Evolutionary conservation across 2,797 vertebrate species (phyloP).

Genomic region (Thaleichthys pacificus): DNA sequence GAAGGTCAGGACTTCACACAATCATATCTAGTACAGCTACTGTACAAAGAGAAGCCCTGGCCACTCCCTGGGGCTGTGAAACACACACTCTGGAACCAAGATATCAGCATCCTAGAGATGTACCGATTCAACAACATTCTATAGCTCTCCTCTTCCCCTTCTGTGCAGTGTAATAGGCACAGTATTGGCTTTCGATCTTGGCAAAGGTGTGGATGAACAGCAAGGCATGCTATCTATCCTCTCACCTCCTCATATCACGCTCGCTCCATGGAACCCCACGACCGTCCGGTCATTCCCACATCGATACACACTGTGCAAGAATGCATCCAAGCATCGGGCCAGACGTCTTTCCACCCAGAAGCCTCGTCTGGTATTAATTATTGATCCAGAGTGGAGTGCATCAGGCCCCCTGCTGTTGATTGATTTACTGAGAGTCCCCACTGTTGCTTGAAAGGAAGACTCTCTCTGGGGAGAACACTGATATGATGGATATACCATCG

Average conservation of each 20-base stretch:
- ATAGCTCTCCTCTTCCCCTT: not conserved
- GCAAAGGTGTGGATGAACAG: not conserved
- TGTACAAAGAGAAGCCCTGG: not conserved
- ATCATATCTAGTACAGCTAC: not conserved
- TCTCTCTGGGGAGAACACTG: not conserved
- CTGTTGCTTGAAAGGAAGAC: not conserved
- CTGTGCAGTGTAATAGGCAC: not conserved
- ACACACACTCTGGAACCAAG: not conserved
- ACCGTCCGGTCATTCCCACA: not conserved
- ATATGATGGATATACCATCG: not conserved
- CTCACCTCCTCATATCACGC: not conserved
- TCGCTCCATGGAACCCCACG: not conserved
- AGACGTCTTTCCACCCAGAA: not conserved
- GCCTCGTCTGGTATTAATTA: slow-evolving; percentile 14
- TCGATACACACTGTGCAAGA: not conserved
- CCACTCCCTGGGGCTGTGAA: not conserved
- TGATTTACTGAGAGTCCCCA: not conserved
- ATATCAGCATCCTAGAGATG: not conserved
- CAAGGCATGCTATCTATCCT: not conserved
- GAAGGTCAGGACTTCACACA: not conserved
- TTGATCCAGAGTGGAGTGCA: slow-evolving; percentile 9
- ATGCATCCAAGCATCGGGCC: not conserved
- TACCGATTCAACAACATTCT: not conserved
- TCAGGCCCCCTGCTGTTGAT: not conserved
- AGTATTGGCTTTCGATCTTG: not conserved